phyloP scores from a whole-genome alignment of 1,140 invertebrate species.

The Pseudoatta argentina region DNA sequence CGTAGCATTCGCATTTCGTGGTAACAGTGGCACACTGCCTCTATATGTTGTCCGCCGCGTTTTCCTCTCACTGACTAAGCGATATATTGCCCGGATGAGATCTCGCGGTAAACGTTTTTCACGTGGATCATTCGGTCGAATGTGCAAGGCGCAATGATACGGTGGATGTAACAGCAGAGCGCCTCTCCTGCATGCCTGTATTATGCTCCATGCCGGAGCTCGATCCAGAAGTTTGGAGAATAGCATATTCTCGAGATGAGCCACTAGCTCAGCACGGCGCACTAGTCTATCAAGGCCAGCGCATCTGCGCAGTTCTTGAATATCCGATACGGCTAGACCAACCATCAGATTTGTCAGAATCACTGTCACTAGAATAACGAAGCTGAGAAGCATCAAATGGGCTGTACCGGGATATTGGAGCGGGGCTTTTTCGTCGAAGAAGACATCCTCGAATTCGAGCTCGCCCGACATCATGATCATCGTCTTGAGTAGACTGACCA shows the following conservation, averaged over 20 bases:
- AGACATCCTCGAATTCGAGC: slow-evolving; percentile 94
- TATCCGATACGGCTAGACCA: slow-evolving; percentile 94
- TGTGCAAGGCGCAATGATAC: slow-evolving; percentile 90
- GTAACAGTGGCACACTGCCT: slow-evolving; percentile 64
- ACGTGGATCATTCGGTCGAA: slow-evolving; percentile 92
- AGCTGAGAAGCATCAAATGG: slow-evolving; percentile 92
- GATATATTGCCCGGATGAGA: slow-evolving; percentile 90
- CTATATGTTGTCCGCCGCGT: slow-evolving; percentile 86
- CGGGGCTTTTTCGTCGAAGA: slow-evolving; percentile 88
- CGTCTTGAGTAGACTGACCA: slow-evolving; percentile 90
- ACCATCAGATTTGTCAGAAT: slow-evolving; percentile 94
- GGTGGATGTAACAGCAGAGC: slow-evolving; percentile 91
- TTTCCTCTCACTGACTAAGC: slow-evolving; percentile 90
- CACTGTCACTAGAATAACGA: slow-evolving; percentile 93
- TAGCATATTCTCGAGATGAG: slow-evolving; percentile 92
- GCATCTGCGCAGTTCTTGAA: slow-evolving; percentile 93
- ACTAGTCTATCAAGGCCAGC: slow-evolving; percentile 92
- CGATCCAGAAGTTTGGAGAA: slow-evolving; percentile 91
- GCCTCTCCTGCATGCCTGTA: slow-evolving; percentile 89
- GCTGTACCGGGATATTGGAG: slow-evolving; percentile 90
- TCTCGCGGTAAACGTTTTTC: slow-evolving; percentile 92
- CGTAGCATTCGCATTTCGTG: slow-evolving; percentile 37
- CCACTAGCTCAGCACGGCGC: slow-evolving; percentile 92
- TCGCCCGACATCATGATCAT: slow-evolving; percentile 96
- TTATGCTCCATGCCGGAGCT: slow-evolving; percentile 88